Conservation (phyloP, 1,140 invertebrate species). For the Mesaphorura yosii region DNA sequence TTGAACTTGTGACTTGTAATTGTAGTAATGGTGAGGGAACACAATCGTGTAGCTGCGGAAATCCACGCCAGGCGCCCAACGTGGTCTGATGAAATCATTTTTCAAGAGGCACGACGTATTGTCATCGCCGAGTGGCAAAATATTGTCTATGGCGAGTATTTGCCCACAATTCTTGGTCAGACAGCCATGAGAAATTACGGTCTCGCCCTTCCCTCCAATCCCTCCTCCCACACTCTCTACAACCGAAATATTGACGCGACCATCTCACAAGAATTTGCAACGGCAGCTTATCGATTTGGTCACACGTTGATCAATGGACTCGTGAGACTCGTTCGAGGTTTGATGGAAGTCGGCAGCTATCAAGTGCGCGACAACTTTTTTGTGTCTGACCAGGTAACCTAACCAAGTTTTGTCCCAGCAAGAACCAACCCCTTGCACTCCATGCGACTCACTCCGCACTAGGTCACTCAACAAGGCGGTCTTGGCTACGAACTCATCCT, state of each 20-base stretch:
- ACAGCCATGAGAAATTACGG: constrained; percentile 83
- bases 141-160: constrained; percentile 85
- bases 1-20: neutral
- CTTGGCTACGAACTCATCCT: constrained; percentile 27
- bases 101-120: constrained; percentile 49
- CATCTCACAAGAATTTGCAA: constrained; percentile 72
- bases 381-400: constrained; percentile 6
- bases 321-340: constrained; percentile 9
- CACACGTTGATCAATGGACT: constrained; percentile 35
- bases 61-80: constrained; percentile 4
- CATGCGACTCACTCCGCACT: neutral
- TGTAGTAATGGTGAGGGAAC: constrained; percentile 27
- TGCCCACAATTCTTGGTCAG: constrained; percentile 71
- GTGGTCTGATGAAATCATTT: constrained; percentile 21
- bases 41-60: constrained; percentile 27
- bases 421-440: neutral
- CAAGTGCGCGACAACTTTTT: constrained; percentile 24
- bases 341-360: constrained; percentile 8
- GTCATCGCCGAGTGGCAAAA: constrained; percentile 83
- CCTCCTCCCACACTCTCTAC: constrained; percentile 44
- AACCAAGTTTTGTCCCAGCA: neutral
- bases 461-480: constrained; percentile 4
- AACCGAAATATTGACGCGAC: constrained; percentile 69
- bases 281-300: constrained; percentile 58
- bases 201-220: constrained; percentile 57